A percentile compares a stretch with the other conserved stretches of the same genome.
Conservation (phyloP, 1,140 invertebrate genomes). For the Drosophila lacertosa region DNA sequence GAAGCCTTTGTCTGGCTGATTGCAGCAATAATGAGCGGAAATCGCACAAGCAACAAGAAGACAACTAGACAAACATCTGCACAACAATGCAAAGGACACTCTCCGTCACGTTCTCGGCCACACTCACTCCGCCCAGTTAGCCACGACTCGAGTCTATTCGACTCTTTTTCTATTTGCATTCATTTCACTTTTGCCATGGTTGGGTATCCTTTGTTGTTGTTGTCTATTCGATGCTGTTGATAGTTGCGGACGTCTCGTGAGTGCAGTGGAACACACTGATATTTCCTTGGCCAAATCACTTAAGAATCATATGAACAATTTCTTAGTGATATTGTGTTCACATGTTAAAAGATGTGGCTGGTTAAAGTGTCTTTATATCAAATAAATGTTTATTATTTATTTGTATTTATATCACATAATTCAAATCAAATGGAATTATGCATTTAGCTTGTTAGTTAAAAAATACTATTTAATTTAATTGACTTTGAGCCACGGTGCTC, state of each 20-base stretch:
- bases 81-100: constrained; percentile 34
- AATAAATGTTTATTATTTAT: no score
- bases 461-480: neutral
- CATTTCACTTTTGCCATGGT: constrained; percentile 42
- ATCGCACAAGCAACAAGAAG: constrained; percentile 60
- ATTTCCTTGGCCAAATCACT: no score
- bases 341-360: no score
- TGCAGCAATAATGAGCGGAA: constrained; percentile 77
- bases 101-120: constrained; percentile 39
- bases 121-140: neutral
- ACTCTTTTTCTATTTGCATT: constrained; percentile 51
- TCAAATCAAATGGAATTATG: no score
- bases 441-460: no score
- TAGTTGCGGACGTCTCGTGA: constrained; percentile 45
- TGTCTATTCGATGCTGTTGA: constrained; percentile 13
- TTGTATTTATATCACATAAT: no score
- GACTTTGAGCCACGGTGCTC: constrained; percentile 18
- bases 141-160: neutral
- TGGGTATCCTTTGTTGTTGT: constrained; percentile 8
- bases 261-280: no score
- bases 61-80: constrained; percentile 45
- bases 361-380: no score
- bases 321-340: no score
- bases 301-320: no score
- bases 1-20: constrained; percentile 56